These are phyloP conservation scores for Enteromius treurensis DNA, from an alignment of 2,797 vertebrate genomes.

Conservation along the genomic window DNA sequence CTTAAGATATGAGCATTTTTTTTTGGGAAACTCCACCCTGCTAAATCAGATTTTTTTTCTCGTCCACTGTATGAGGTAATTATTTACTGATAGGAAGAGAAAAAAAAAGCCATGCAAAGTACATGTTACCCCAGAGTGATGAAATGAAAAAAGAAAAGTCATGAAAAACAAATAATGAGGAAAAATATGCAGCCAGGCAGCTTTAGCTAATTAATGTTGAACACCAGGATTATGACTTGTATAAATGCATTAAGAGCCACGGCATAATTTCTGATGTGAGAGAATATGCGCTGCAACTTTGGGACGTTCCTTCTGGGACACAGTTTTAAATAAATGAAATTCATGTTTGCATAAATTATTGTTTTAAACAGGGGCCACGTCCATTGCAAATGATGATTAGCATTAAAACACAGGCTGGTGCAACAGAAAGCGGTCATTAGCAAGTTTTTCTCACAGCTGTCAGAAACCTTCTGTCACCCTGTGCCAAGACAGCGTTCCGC, in stretches of 20 bases:
- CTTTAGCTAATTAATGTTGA: constrained; percentile 76
- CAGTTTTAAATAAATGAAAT: constrained; percentile 75
- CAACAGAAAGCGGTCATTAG: constrained; percentile 72
- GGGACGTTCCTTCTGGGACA: constrained; percentile 77
- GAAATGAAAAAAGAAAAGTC: constrained; percentile 61
- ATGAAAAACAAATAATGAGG: constrained; percentile 72
- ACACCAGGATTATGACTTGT: constrained; percentile 80
- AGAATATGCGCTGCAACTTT: constrained; percentile 74
- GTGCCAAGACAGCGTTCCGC: constrained; percentile 58
- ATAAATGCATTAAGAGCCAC: constrained; percentile 76
- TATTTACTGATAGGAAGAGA: constrained; percentile 54
- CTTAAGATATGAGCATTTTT: constrained; percentile 55
- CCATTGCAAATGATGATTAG: constrained; percentile 74
- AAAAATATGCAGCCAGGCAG: constrained; percentile 74
- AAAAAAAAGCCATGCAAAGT: constrained; percentile 61
- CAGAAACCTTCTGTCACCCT: constrained; percentile 68
- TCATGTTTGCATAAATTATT: constrained; percentile 79
- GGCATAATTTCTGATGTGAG: constrained; percentile 77
- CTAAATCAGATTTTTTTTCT: constrained; percentile 43
- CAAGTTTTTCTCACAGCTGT: constrained; percentile 72
- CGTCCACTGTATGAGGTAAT: constrained; percentile 56
- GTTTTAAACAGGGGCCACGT: constrained; percentile 71
- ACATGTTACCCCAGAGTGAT: constrained; percentile 64
- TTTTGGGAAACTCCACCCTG: constrained; percentile 55
- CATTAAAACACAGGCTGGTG: constrained; percentile 66